Percentiles rank a stretch among this genome's conserved stretches.
Conservation (phyloP, 2,888 invertebrate genomes). For the Lycophotia porphyrea region DNA sequence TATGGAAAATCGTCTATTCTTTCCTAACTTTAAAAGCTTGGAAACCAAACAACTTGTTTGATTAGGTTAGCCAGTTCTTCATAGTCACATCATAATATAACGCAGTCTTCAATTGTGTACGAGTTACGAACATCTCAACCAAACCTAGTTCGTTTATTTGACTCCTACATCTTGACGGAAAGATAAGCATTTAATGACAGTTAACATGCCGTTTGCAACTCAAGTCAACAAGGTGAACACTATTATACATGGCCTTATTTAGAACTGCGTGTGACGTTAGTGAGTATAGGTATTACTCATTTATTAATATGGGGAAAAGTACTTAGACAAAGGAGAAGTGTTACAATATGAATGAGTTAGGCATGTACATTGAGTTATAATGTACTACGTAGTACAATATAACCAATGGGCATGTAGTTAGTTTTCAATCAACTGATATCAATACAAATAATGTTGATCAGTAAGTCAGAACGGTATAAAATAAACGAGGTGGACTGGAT, state of each 20-base stretch:
- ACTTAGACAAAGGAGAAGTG: not conserved
- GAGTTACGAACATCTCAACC: conserved; percentile 16
- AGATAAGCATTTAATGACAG: conserved; percentile 58
- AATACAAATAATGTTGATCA: not conserved
- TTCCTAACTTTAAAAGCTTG: not conserved
- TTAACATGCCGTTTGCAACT: conserved; percentile 28
- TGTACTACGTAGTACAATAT: no score
- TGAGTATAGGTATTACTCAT: not conserved
- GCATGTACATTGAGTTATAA: no score
- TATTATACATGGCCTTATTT: conserved; percentile 37
- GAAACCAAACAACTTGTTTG: no score
- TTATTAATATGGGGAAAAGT: conserved; percentile 3
- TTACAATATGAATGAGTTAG: not conserved
- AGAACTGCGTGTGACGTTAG: conserved; percentile 10
- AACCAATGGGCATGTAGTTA: not conserved
- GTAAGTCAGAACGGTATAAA: conserved; percentile 28
- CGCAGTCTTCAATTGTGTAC: not conserved
- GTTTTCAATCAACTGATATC: not conserved
- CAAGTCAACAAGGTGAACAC: conserved; percentile 33
- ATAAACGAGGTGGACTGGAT: conserved; percentile 66
- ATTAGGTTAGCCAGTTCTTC: not conserved
- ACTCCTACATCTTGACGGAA: conserved; percentile 27
- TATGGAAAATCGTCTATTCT: not conserved
- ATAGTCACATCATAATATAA: not conserved
- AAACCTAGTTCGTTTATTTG: conserved; percentile 36